Base-by-base conservation (phyloP, 2,797 vertebrate species). In the Malacoctenus gilli region DNA sequence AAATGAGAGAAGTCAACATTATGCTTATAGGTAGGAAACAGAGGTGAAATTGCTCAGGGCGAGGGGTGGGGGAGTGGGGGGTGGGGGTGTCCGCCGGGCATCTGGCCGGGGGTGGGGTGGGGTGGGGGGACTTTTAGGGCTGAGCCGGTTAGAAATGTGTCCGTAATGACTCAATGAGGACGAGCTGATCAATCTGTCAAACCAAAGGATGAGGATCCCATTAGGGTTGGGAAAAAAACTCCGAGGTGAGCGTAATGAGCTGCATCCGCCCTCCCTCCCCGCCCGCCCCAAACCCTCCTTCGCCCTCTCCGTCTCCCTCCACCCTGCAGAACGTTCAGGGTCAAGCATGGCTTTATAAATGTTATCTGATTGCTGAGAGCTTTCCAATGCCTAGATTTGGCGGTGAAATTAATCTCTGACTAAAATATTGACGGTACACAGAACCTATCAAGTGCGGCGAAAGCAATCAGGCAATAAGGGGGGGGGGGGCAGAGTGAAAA, bases 361-460 rank as follows among this genome's bases (percentile, higher is more conserved):
- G 83, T 84, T 85, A 89, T 90, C 88, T 87, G 85, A 90, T 84
- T 82, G 79, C 75, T 48, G 66, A 79, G 77, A 77, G 80, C 80
- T 86, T 85, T 84, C 72, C 78, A 68, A 79, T 79, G 65, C 80
- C 34, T 15, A 59, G 72, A 85, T 80, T 79, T 67, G 18, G 75
- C 18, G 13, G 72, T 80, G 80, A 89, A 91, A 92, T 89, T 84
- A 89, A 91, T 91, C 88, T 88, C 87, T 77, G 85, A 81, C 85
- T 84, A 79, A 85, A 89, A 89, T 86, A 91, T 90, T 82, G 88
- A 91, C 43, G 57, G 57, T 70, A 69, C 47, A 67, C 74, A 68
- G 56, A 74, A 76, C 58, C 69, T 63, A 85, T 84, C 83, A 81
- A 83, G 72, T 51, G 72, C 66, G 68, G 78, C 49, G 50, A 28